Conservation (phyloP, 1,140 invertebrate genomes). For the Metopolophium dirhodum region DNA sequence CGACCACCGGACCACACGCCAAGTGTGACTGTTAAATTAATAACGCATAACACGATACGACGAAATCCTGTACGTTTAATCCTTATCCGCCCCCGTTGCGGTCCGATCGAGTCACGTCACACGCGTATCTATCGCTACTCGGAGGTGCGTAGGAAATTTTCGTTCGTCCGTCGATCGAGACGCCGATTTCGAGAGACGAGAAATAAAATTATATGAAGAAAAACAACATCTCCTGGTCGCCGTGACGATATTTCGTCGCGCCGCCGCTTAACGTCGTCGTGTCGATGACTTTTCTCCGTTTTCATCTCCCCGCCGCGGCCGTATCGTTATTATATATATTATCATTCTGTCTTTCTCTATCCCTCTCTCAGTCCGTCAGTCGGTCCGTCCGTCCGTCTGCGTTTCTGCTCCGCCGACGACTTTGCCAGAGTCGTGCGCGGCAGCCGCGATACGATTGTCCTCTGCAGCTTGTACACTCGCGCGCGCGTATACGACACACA, state of each 20-base stretch:
- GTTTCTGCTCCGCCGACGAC: not conserved
- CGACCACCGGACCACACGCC: slow-evolving; percentile 29
- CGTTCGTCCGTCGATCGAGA: too few relatives aligned
- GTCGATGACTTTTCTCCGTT: not conserved
- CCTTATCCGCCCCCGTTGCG: not conserved
- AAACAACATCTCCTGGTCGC: not conserved
- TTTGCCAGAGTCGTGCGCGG: slow-evolving; percentile 22
- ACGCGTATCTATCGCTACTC: too few relatives aligned
- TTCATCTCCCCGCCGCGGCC: not conserved
- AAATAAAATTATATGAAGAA: not conserved
- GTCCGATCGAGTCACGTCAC: not conserved
- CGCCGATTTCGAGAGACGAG: not conserved
- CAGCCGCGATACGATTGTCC: not conserved
- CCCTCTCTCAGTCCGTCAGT: not conserved
- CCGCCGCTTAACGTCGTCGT: not conserved
- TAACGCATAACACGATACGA: not conserved
- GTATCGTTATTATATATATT: not conserved
- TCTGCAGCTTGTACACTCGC: not conserved
- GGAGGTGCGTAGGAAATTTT: too few relatives aligned
- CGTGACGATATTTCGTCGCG: slow-evolving; percentile 5
- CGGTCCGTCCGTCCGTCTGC: not conserved
- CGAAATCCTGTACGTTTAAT: not conserved
- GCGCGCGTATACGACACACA: not conserved
- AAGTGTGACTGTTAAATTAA: slow-evolving; percentile 16
- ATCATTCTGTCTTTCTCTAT: not conserved